phyloP scores from a whole-genome alignment of 2,797 vertebrate species.

The Schizothorax lantsangensis region DNA sequence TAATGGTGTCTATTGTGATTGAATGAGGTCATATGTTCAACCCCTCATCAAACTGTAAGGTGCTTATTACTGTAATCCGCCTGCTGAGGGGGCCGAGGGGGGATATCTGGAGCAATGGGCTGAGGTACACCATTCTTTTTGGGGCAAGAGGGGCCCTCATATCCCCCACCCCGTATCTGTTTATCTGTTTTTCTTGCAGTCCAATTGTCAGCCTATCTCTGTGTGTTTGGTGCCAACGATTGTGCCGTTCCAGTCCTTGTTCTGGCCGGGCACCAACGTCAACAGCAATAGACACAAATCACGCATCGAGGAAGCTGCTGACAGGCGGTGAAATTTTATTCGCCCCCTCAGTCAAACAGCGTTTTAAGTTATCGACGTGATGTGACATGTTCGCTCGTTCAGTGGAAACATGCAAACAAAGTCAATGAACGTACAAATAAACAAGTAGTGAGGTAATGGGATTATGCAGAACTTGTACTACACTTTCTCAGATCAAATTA shows the following conservation, averaged over 20 bases:
- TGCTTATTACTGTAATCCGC: constrained; percentile 34
- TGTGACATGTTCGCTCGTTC: not conserved
- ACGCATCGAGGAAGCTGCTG: constrained; percentile 49
- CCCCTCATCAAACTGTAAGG: constrained; percentile 32
- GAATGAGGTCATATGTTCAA: constrained; percentile 35
- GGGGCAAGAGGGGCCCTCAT: not conserved
- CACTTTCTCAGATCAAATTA: not conserved
- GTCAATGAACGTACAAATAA: constrained; percentile 21
- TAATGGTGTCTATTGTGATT: constrained; percentile 13
- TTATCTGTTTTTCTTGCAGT: not conserved
- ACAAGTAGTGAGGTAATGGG: constrained; percentile 16
- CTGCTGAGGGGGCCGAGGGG: not conserved
- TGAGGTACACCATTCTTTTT: not conserved
- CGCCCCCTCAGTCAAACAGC: constrained; percentile 19
- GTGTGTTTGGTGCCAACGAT: not conserved
- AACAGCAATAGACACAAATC: constrained; percentile 64
- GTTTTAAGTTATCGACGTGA: constrained; percentile 1
- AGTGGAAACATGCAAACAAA: constrained; percentile 26
- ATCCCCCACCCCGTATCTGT: not conserved
- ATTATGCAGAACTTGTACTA: not conserved
- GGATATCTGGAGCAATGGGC: constrained; percentile 11
- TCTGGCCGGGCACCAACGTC: constrained; percentile 64
- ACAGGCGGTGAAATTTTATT: constrained; percentile 51
- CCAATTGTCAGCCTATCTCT: not conserved
- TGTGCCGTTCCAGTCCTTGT: not conserved